Conservation (phyloP, 2,888 invertebrate genomes). For the Cerastis leucographa region DNA sequence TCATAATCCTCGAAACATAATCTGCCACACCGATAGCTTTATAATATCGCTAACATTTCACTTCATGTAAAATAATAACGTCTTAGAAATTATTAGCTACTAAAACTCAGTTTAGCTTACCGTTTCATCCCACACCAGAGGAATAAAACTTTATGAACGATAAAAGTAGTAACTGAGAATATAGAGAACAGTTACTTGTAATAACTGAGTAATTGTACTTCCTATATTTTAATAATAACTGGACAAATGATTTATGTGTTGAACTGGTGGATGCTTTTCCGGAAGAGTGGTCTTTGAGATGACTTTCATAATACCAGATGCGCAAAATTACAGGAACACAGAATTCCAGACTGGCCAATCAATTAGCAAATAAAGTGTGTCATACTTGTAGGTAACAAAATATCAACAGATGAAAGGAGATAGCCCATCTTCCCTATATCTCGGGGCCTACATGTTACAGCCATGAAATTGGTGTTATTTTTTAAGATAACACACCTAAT, state of each 20-base stretch:
- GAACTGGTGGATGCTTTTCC: not conserved
- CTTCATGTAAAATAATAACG: slow-evolving; percentile 39
- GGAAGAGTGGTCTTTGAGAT: not conserved
- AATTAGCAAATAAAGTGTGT: too few species aligned
- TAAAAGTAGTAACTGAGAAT: slow-evolving; percentile 31
- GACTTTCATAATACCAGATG: too few species aligned
- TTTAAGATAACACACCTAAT: too few species aligned
- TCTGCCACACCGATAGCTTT: not conserved
- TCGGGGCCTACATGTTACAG: too few species aligned
- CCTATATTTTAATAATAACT: slow-evolving; percentile 4
- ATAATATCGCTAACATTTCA: slow-evolving; percentile 35
- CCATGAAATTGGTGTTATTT: too few species aligned
- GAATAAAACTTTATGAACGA: slow-evolving; percentile 32
- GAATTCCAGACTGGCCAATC: too few species aligned
- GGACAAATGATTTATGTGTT: not conserved
- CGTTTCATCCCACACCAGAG: slow-evolving; percentile 33
- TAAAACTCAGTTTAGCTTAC: slow-evolving; percentile 29
- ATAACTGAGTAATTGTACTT: slow-evolving; percentile 23
- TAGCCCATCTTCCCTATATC: too few species aligned
- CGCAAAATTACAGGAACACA: too few species aligned
- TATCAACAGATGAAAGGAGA: too few species aligned
- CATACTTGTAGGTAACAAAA: too few species aligned
- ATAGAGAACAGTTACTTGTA: slow-evolving; percentile 46
- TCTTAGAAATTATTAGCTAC: slow-evolving; percentile 31
- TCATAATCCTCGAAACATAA: slow-evolving; percentile 26